These are phyloP conservation scores for Pagetopsis macropterus DNA, from an alignment of 2,797 vertebrate species.

Conservation along the genomic window DNA sequence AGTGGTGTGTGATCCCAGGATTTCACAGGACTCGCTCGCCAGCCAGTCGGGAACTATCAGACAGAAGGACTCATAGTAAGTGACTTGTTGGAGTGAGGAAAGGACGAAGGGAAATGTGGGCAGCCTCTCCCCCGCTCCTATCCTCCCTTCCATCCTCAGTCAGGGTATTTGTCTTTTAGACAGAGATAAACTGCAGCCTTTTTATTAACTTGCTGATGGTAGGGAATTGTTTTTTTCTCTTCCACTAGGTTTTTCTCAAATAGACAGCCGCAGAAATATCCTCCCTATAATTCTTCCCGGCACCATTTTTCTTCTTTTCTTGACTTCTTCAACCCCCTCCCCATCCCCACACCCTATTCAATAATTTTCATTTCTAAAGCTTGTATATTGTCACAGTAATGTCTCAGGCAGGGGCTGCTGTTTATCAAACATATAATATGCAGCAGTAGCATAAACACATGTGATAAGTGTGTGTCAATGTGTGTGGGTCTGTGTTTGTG, in stretches of 20 bases:
- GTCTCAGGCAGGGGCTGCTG: slow-evolving; percentile 37
- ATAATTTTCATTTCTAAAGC: slow-evolving; percentile 46
- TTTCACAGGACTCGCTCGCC: slow-evolving; percentile 32
- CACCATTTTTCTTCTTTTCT: slow-evolving; percentile 59
- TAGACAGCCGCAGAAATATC: slow-evolving; percentile 71
- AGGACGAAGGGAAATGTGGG: slow-evolving; percentile 67
- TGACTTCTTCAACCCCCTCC: slow-evolving; percentile 28
- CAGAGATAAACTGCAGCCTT: slow-evolving; percentile 82
- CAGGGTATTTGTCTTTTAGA: slow-evolving; percentile 82
- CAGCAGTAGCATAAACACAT: slow-evolving; percentile 29
- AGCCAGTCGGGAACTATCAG: slow-evolving; percentile 41
- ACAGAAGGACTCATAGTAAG: slow-evolving; percentile 57
- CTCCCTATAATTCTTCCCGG: slow-evolving; percentile 63
- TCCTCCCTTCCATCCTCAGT: slow-evolving; percentile 64
- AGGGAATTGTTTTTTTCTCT: slow-evolving; percentile 72
- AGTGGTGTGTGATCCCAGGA: slow-evolving; percentile 24
- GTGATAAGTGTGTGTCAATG: slow-evolving; percentile 4
- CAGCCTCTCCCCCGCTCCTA: slow-evolving; percentile 54
- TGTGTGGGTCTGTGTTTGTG: neutral
- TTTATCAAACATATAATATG: slow-evolving; percentile 62
- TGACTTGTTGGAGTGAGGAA: slow-evolving; percentile 54
- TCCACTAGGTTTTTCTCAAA: slow-evolving; percentile 72
- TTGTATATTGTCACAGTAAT: slow-evolving; percentile 55
- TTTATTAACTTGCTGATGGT: slow-evolving; percentile 85
- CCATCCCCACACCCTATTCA: slow-evolving; percentile 4